These are phyloP conservation scores for Euspilapteryx auroguttella DNA, from an alignment of 2,888 invertebrate species.

Conservation along the genomic window DNA sequence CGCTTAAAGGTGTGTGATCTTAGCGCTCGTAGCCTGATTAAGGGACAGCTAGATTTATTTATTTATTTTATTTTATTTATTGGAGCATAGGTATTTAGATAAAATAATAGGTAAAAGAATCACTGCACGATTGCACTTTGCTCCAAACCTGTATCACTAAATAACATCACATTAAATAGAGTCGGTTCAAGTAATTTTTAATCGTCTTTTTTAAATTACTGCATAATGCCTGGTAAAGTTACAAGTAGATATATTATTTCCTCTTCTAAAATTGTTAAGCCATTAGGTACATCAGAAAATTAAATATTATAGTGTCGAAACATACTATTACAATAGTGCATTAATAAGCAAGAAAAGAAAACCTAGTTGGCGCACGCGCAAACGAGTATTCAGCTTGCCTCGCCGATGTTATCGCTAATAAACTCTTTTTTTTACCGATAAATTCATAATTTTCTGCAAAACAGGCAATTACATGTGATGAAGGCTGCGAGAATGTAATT, in stretches of 20 bases:
- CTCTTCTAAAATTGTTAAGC: not conserved
- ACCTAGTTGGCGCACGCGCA: not conserved
- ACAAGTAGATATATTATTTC: not conserved
- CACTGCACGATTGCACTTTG: no score
- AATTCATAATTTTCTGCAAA: slow-evolving; percentile 2
- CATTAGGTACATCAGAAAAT: not conserved
- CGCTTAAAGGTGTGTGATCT: no score
- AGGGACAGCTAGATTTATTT: no score
- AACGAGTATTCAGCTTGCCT: no score
- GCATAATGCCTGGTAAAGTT: not conserved
- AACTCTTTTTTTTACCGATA: slow-evolving; percentile 1
- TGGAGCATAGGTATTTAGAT: no score
- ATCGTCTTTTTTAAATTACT: no score
- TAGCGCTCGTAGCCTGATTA: no score
- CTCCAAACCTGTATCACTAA: no score
- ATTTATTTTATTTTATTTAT: no score
- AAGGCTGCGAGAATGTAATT: slow-evolving; percentile 8
- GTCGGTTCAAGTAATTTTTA: no score
- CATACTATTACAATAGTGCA: not conserved
- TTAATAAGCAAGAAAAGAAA: not conserved
- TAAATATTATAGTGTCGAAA: not conserved
- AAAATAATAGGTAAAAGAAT: no score
- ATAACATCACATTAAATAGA: no score
- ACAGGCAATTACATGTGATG: slow-evolving; percentile 8
- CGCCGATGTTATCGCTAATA: slow-evolving; percentile 3